These are phyloP conservation scores for Entomyzon cyanotis DNA, from an alignment of 2,113 vertebrate species.

Conservation along the genomic window DNA sequence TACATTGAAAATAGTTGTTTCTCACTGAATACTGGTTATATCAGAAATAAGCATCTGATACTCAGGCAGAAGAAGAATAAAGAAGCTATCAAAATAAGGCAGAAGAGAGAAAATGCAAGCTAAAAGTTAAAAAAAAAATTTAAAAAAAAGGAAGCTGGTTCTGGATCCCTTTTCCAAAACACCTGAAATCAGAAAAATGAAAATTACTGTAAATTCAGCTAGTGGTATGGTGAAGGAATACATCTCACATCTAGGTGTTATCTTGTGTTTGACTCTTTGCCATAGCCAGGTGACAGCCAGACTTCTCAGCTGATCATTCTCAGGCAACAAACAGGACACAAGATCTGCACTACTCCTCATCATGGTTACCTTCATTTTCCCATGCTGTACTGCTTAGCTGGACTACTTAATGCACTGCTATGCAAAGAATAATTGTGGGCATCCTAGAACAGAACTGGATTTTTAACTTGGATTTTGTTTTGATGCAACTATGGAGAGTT, in stretches of 20 bases:
- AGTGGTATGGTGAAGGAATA: neutral
- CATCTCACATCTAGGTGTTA: neutral
- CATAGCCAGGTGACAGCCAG: neutral
- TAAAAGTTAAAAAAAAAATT: neutral
- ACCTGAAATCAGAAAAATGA: neutral
- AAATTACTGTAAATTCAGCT: neutral
- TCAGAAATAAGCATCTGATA: neutral
- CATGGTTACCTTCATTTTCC: neutral
- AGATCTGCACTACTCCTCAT: neutral
- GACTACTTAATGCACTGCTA: neutral
- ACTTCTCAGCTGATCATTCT: neutral
- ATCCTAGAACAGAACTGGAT: neutral
- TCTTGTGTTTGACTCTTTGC: neutral
- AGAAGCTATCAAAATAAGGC: neutral
- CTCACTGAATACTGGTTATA: neutral
- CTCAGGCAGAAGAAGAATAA: neutral
- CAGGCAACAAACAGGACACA: neutral
- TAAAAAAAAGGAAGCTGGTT: neutral
- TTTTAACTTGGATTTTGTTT: neutral
- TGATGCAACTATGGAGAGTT: neutral
- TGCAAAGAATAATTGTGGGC: neutral
- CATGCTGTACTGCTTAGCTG: neutral
- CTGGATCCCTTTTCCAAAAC: neutral
- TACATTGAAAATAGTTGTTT: neutral
- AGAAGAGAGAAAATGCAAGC: neutral